Evolutionary conservation across 2,113 vertebrate species (phyloP), one percentile per base, ranked within the genome.

Genomic region (Aramus guarauna): DNA sequence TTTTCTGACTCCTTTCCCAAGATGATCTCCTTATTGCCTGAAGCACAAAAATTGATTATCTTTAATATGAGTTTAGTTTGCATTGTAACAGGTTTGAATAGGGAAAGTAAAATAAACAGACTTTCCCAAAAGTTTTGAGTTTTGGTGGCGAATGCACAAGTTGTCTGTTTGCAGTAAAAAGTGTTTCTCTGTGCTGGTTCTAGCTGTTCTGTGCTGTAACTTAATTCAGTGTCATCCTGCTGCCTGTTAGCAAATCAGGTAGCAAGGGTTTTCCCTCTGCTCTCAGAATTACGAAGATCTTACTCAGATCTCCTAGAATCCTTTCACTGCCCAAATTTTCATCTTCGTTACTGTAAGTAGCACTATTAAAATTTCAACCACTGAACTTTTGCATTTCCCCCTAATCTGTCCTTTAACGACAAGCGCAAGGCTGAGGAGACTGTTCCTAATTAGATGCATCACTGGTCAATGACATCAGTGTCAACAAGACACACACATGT

Each of bases 21-120:
- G 85, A 47, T 84, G 72, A 90, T 92, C 59, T 90, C 59, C 60
- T 80, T 88, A 63, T 92, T 88, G 72, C 94, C 82, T 80, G 88
- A 66, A 88, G 90, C 87, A 68, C 79, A 80, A 90, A 91, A 95
- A 92, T 85, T 88, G 55, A 74, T 96, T 93, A 91, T 81, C 84
- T 86, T 89, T 95, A 94, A 83, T 79, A 63, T 80, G 63, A 80
- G 80, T 96, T 93, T 83, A 92, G 74, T 94, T 96, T 90, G 92
- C 45, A 23, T 94, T 85, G 32, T 41, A 76, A 58, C 75, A 50
- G 63, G 55, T 68, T 85, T 92, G 63, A 94, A 69, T 8, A 58
- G 75, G 47, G 67, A 80, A 88, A 55, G 59, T 86, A 43, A 67
- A 88, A 90, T 91, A 87, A 11, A 69, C 47, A 19, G 84, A 16